Evolutionary conservation across 2,888 invertebrate genomes (phyloP).

Genomic region (Sesia apiformis): DNA sequence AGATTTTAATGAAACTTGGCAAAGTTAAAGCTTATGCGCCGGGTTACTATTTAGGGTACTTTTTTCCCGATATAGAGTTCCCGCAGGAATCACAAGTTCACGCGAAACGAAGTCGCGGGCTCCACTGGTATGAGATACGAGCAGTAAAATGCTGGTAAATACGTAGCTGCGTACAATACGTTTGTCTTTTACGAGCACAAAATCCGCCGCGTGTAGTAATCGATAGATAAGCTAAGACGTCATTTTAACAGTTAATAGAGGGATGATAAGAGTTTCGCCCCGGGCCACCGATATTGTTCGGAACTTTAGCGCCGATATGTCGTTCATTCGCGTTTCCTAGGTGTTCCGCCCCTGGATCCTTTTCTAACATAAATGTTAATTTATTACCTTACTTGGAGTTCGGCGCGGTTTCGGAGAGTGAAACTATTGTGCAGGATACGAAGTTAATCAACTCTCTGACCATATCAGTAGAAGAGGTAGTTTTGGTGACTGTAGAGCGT

Average conservation of each 20-base stretch:
- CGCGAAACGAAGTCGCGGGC: too few relatives aligned
- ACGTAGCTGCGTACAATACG: too few relatives aligned
- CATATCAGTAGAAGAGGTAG: too few relatives aligned
- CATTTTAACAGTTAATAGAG: neutral
- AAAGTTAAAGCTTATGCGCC: too few relatives aligned
- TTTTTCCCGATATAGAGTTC: too few relatives aligned
- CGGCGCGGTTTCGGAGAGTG: neutral
- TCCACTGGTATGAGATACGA: too few relatives aligned
- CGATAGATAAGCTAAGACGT: neutral
- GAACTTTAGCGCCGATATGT: conserved; percentile 8
- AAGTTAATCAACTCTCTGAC: too few relatives aligned
- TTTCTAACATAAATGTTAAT: conserved; percentile 20
- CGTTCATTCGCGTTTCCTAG: conserved; percentile 10
- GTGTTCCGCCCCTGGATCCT: conserved; percentile 7
- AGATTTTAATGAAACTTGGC: too few relatives aligned
- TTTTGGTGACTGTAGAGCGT: too few relatives aligned
- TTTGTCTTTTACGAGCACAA: neutral
- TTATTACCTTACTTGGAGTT: conserved; percentile 11
- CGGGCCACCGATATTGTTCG: conserved; percentile 2
- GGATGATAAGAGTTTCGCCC: conserved; percentile 2
- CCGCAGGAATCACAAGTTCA: too few relatives aligned
- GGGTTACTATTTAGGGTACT: too few relatives aligned
- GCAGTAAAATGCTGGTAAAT: too few relatives aligned
- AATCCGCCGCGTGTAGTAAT: neutral
- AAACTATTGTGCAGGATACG: neutral